phyloP scores from a whole-genome alignment of 2,888 invertebrate species.

The Lycaena phlaeas region DNA sequence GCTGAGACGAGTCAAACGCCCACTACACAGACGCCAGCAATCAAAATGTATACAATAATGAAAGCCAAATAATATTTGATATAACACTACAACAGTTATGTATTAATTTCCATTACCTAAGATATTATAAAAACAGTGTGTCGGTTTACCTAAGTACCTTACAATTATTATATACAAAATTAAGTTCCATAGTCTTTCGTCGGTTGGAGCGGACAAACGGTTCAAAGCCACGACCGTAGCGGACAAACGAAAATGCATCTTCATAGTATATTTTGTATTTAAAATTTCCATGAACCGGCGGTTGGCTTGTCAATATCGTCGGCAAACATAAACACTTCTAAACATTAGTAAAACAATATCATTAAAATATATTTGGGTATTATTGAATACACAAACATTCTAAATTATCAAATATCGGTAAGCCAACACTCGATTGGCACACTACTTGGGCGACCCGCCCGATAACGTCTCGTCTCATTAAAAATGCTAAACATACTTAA shows the following conservation, averaged over 20 bases:
- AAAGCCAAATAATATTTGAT: constrained; percentile 58
- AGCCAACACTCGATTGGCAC: constrained; percentile 20
- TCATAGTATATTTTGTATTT: constrained; percentile 2
- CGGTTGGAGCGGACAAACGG: constrained; percentile 52
- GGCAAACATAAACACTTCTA: constrained; percentile 39
- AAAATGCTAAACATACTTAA: constrained; percentile 22
- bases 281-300: constrained; percentile 4
- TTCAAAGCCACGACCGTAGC: constrained; percentile 36
- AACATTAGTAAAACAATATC: constrained; percentile 54
- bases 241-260: constrained; percentile 5
- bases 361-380: constrained; percentile 37
- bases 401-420: constrained; percentile 16
- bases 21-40: constrained; percentile 19
- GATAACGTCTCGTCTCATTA: neutral
- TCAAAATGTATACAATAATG: constrained; percentile 39
- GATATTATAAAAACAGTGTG: constrained; percentile 71
- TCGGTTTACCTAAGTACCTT: constrained; percentile 59
- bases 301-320: constrained; percentile 2
- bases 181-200: constrained; percentile 65
- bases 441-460: neutral
- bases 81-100: constrained; percentile 65
- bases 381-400: constrained; percentile 19
- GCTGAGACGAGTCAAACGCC: constrained; percentile 1
- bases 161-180: constrained; percentile 65
- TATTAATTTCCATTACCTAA: constrained; percentile 58